Evolutionary conservation across 2,888 invertebrate genomes (phyloP), one percentile per base, ranked within the genome.

Genomic region (Lagria hirta): DNA sequence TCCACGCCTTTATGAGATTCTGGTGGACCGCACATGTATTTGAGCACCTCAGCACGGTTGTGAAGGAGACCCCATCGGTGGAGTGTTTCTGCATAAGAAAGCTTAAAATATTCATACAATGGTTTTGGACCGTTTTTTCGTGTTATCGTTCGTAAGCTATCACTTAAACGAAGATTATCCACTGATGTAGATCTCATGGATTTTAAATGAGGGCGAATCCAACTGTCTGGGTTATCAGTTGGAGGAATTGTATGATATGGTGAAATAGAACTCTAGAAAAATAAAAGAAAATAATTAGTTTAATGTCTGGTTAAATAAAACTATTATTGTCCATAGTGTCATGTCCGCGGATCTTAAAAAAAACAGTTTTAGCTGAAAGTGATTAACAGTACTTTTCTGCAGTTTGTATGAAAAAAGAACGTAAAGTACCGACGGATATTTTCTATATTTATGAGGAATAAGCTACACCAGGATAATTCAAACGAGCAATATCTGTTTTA

Each of bases 201-300:
- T 59, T 82, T 81, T 2, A 84, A 78, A 17, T 85, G 79, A 16
- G 85, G 83, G 48, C 86, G 76, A 43, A 82, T 84, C 82, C 87
- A 88, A 2, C 86, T 84, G 59, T 89, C 88, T 0, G 85, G 79
- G 49, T 83, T 81, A 12, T 84, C 79, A 6, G 84, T 87, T 11
- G 70, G 56, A 53, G 88, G 85, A 42, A 93, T 88, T 3, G 94
- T 94, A 66, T 88, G 90, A 72, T 94, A 94, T 0, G 92, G 91
- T 1, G 91, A 91, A n/a, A 83, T 83, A 41, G 84, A 83, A 65
- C 85, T 84, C 77, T 83, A 68, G 11, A 41, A 38, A 20, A 8
- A 28, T 16, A 33, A 28, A 26, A n/a, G n/a, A n/a, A n/a, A n/a
- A n/a, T n/a, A n/a, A n/a, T n/a, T n/a, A n/a, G n/a, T n/a, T n/a